Evolutionary conservation across 2,888 invertebrate species (phyloP).

Genomic region (Ophion ellenae): DNA sequence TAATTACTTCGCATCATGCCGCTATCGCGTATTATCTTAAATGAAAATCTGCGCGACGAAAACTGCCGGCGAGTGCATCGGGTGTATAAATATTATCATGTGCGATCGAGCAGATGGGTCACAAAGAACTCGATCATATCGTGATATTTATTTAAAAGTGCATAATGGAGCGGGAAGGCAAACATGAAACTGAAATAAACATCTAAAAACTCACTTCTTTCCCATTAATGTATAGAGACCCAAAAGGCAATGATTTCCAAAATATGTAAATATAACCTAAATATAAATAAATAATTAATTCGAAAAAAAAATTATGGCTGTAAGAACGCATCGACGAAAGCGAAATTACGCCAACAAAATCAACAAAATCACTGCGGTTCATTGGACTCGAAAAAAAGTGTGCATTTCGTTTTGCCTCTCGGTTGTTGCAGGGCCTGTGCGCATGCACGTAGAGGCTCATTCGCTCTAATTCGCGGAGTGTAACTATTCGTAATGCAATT

Average conservation of each 20-base stretch:
- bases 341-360: background rate
- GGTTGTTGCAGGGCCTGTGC: background rate
- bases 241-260: no score
- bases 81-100: constrained; percentile 7
- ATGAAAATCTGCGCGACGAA: background rate
- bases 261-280: no score
- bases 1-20: background rate
- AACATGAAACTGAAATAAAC: no score
- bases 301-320: background rate
- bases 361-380: background rate
- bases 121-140: background rate
- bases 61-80: background rate
- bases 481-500: constrained; percentile 42
- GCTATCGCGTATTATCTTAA: background rate
- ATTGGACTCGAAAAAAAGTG: background rate
- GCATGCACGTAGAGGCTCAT: background rate
- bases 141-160: background rate
- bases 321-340: background rate
- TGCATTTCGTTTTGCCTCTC: background rate
- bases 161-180: no score
- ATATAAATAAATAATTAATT: no score
- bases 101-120: background rate
- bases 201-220: no score
- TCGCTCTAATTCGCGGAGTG: constrained; percentile 42
- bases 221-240: no score